A percentile compares a stretch with the other conserved stretches of the same genome.
Evolutionary conservation across 2,888 invertebrate genomes (phyloP).

Genomic region (Euspilapteryx auroguttella): DNA sequence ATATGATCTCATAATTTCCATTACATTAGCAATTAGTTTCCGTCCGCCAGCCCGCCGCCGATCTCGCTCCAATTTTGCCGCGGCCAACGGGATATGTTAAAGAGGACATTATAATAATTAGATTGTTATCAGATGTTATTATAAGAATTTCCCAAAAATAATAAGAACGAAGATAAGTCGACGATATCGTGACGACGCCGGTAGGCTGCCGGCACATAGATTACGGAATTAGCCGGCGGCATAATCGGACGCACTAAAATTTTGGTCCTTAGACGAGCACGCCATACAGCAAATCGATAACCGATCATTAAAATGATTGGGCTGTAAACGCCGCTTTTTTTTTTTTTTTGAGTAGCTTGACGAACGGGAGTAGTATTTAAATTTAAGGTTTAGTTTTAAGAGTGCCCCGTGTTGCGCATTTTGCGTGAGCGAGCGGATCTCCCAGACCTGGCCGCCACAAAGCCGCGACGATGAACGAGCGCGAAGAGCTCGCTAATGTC

Average conservation of each 20-base stretch:
- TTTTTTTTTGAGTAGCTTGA: slow-evolving; percentile 34
- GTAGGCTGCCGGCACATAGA: slow-evolving; percentile 34
- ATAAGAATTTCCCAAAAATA: slow-evolving; percentile 56
- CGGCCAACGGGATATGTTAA: slow-evolving; percentile 52
- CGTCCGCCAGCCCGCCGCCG: slow-evolving; percentile 21
- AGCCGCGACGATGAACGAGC: too few relatives aligned
- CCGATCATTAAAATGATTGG: slow-evolving; percentile 58
- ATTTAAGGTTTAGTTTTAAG: slow-evolving; percentile 12
- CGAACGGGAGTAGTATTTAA: slow-evolving; percentile 48
- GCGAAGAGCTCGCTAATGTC: too few relatives aligned
- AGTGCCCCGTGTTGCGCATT: background rate
- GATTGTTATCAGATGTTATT: slow-evolving; percentile 59
- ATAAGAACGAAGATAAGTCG: slow-evolving; percentile 50
- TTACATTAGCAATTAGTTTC: slow-evolving; percentile 45
- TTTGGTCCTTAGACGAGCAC: slow-evolving; percentile 49
- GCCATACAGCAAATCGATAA: slow-evolving; percentile 53
- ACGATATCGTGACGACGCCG: slow-evolving; percentile 42
- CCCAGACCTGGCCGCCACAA: slow-evolving; percentile 10
- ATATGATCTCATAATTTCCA: slow-evolving; percentile 48
- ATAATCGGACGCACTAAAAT: slow-evolving; percentile 42
- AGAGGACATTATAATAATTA: slow-evolving; percentile 59
- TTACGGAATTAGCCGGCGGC: slow-evolving; percentile 40
- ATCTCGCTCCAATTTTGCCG: slow-evolving; percentile 37
- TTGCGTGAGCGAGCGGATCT: background rate
- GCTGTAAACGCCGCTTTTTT: slow-evolving; percentile 41